Conservation (phyloP, 2,888 invertebrate genomes). For the Drepana falcataria region DNA sequence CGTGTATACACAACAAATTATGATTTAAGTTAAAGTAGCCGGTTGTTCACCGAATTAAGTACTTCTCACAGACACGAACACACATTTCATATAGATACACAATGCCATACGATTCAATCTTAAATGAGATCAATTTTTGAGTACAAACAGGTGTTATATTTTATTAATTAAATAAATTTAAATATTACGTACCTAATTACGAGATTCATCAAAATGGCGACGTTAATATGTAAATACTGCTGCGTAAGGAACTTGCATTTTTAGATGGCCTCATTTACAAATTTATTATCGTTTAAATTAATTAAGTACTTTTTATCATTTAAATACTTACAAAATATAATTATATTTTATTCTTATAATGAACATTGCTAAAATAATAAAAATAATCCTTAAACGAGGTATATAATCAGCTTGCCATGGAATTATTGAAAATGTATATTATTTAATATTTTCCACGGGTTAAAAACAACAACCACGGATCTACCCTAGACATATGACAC, state of each 20-base stretch:
- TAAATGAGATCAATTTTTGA: constrained; percentile 38
- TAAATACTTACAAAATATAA: not conserved
- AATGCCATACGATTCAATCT: constrained; percentile 23
- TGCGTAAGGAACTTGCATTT: constrained; percentile 48
- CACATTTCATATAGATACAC: constrained; percentile 21
- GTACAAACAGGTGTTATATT: constrained; percentile 20
- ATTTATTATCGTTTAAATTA: constrained; percentile 3
- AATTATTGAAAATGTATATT: no score
- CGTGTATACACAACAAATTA: not conserved
- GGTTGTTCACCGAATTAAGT: constrained; percentile 9
- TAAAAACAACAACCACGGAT: no score
- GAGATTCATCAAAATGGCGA: constrained; percentile 55
- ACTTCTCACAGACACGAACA: constrained; percentile 25
- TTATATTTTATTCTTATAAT: not conserved
- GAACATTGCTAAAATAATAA: not conserved
- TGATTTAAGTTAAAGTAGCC: not conserved
- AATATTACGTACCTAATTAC: constrained; percentile 38
- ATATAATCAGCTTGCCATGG: no score
- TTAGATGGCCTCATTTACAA: constrained; percentile 30
- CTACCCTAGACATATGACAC: no score
- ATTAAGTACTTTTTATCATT: not conserved
- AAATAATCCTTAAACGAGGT: not conserved
- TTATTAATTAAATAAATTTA: constrained; percentile 10
- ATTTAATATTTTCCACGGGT: no score
- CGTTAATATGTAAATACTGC: constrained; percentile 48